Evolutionary conservation across 2,113 vertebrate species (phyloP).

Genomic region (Gallinago media): DNA sequence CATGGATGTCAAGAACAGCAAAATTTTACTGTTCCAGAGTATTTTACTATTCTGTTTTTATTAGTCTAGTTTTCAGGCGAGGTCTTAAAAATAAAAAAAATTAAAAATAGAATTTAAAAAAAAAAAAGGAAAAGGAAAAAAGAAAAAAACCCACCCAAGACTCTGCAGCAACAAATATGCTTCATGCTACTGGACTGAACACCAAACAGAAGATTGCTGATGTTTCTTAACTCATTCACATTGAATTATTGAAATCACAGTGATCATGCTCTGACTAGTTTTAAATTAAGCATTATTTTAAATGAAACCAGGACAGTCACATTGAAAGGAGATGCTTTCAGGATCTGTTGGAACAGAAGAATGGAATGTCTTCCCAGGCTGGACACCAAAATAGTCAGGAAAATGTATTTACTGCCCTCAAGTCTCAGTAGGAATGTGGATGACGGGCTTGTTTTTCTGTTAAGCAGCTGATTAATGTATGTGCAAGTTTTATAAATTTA

Average conservation of each 20-base stretch:
- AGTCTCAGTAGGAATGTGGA: conserved; percentile 58
- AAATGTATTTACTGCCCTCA: conserved; percentile 66
- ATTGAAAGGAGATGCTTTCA: conserved; percentile 66
- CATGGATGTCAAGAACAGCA: conserved; percentile 83
- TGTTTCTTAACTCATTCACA: conserved; percentile 70
- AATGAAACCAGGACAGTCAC: conserved; percentile 46
- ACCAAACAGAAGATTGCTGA: conserved; percentile 66
- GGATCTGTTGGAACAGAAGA: conserved; percentile 63
- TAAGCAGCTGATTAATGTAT: conserved; percentile 44
- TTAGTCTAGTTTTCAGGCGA: conserved; percentile 83
- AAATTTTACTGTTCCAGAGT: conserved; percentile 83
- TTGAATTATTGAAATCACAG: conserved; percentile 74
- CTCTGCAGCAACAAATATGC: conserved; percentile 66
- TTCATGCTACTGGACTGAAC: conserved; percentile 72
- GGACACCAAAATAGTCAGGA: conserved; percentile 71
- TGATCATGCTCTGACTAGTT: conserved; percentile 63
- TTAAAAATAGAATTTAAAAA: conserved; percentile 46
- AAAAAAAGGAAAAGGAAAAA: conserved; percentile 35
- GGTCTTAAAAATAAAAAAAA: conserved; percentile 65
- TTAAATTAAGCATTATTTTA: conserved; percentile 68
- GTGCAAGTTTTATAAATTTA: conserved; percentile 39
- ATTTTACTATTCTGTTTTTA: conserved; percentile 81
- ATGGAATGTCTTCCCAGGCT: conserved; percentile 71
- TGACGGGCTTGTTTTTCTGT: conserved; percentile 28
- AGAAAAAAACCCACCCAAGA: conserved; percentile 65